phyloP scores from a whole-genome alignment of 2,113 vertebrate genomes.

The Coptodon bakossiorum region DNA sequence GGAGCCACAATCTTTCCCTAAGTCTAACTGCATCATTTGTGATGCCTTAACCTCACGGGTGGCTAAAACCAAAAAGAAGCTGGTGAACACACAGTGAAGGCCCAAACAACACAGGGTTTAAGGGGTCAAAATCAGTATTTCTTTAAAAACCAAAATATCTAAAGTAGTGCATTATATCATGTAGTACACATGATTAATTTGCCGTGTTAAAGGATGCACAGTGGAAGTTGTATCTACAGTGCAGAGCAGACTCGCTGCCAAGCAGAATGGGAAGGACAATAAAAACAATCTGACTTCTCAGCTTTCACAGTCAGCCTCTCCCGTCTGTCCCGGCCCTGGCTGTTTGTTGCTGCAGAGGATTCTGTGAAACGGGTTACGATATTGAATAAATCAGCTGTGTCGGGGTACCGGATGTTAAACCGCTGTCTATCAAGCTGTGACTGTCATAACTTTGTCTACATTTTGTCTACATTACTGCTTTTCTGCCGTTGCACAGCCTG shows the following conservation, averaged over 20 bases:
- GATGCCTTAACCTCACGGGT: neutral
- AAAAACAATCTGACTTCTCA: conserved; percentile 22
- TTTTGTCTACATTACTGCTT: neutral
- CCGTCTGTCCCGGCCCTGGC: neutral
- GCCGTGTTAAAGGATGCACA: neutral
- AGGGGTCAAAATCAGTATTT: neutral
- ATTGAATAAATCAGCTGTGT: neutral
- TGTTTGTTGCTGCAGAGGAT: conserved; percentile 20
- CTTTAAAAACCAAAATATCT: neutral
- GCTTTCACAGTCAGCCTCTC: conserved; percentile 13
- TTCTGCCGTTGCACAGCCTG: neutral
- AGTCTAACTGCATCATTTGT: neutral
- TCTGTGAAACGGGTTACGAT: neutral
- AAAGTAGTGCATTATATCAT: neutral
- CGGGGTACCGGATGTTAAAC: neutral
- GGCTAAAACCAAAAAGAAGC: neutral
- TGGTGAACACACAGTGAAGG: neutral
- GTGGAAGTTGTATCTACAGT: neutral
- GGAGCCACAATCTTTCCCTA: neutral
- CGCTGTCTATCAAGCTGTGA: conserved; percentile 7
- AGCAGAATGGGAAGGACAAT: conserved; percentile 34
- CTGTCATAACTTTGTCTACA: neutral
- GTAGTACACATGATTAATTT: fast-evolving
- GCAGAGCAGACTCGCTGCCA: conserved; percentile 4
- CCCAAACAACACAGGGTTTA: neutral